Evolutionary conservation across 2,888 invertebrate genomes (phyloP), one percentile per base, ranked within the genome.

Genomic region (Machimus atricapillus): DNA sequence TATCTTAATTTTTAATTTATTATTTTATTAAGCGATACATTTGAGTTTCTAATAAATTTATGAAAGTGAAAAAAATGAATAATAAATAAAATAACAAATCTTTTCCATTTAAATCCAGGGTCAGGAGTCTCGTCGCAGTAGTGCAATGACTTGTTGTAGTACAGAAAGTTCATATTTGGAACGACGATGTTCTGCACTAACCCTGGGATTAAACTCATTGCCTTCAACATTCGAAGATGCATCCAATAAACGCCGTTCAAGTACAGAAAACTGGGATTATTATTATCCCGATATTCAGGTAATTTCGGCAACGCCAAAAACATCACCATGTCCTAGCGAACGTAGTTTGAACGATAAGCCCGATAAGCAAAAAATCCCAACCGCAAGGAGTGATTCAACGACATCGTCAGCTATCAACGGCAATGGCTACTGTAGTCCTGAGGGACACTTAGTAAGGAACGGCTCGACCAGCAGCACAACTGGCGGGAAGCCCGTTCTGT

Each of bases 81-180:
- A 27, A 19, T 1, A 7, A 14, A 73, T 23, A 73, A 74, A 74
- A 31, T n/a, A 74, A 43, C 43, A 74, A 12, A 74, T 31, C 31
- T 31, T 73, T 31, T 16, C 16, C n/a, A 9, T 66, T 12, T 19
- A 66, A 12, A 66, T 19, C 8, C 87, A 93, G 93, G 92, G 91
- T 83, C 91, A 90, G 79, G 93, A 93, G 86, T 92, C 94, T 12
- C 92, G 97, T 74, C 94, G 97, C 78, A 94, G 96, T 90, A 97
- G 97, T 91, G 97, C 96, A 89, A 96, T 96, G 90, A 97, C 97
- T 43, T 97, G 96, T 92, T 97, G 97, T 90, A 97, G 97, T 91
- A 96, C 96, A 56, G 97, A 96, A 87, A 96, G 96, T 91, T 96
- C 96, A 87, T 97, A 97, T 91, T 93, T 97, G 91, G 97, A 97